Base-by-base conservation (phyloP, 2,888 invertebrate species). In the Archips xylosteana region DNA sequence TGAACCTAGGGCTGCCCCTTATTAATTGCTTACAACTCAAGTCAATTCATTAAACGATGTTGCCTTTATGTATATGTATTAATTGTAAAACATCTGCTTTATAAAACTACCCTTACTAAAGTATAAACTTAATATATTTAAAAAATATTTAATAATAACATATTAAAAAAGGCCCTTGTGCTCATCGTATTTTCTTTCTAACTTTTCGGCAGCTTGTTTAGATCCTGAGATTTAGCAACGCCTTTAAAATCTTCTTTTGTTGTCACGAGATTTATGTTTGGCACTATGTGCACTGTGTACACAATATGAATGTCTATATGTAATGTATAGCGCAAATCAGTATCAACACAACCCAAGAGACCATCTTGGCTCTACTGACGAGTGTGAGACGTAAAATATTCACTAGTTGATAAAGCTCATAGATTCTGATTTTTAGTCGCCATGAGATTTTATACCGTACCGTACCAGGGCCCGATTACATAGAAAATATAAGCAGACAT, bases 281-380 rank as follows among this genome's bases (percentile, higher is more conserved):
- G 82, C 83, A 84, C 84, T 78, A 76, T 80, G 83, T 83, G 83
- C 85, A 85, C 86, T 80, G 76, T 78, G 81, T 83, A 78, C 76
- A 78, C 76, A 70, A 81, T 74, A 77, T 76, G 72, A 77, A 77
- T 78, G 71, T 79, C 76, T 77, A 75, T 76, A 76, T 47, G 42
- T 65, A 36, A 68, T 60, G 39, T 65, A 74, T 68, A 60, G 65
- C 65, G 74, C 70, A 65, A 74, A 74, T 74, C 74, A 54, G 74
- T 70, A 54, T 59, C 15, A 54, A 54, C 42, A 57, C 23, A 42
- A n/a, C 34, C 47, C 34, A 64, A 12, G 13, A 54, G 23, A 54
- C 54, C 54, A 54, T 45, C 12, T 45, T 12, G 12, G 12, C 12
- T 45, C 10, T 45, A 45, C 45, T 42, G 45, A 45, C 12, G 45